Conservation (phyloP, 1,140 invertebrate species). For the Papilio helenus region DNA sequence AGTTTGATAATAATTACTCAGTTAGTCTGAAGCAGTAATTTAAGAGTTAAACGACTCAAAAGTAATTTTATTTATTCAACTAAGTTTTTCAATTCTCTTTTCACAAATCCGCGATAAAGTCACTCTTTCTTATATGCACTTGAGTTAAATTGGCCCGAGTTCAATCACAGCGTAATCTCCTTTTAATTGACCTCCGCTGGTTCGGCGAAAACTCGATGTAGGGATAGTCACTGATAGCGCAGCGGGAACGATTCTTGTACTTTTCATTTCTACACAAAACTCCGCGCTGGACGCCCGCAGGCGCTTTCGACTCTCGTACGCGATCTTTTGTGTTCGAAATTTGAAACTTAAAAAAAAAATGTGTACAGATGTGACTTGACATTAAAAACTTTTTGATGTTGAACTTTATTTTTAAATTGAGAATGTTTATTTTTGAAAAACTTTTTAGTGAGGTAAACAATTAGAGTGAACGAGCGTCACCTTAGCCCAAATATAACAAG, state of each 20-base stretch:
- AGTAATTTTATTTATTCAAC: neutral
- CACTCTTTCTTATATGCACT: conserved; percentile 3
- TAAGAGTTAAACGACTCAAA: neutral
- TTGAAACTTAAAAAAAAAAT: conserved; percentile 23
- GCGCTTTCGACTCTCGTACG: conserved; percentile 6
- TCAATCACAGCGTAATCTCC: conserved; percentile 27
- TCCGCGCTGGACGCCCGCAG: conserved; percentile 14
- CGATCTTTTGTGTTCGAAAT: conserved; percentile 14
- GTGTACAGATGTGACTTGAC: neutral
- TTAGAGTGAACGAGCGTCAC: conserved; percentile 6
- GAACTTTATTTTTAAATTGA: neutral
- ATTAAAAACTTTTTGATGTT: neutral
- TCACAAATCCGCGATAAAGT: neutral
- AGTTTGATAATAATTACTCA: too few relatives aligned
- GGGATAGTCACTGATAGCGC: conserved; percentile 27
- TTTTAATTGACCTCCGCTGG: conserved; percentile 24
- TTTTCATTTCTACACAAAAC: conserved; percentile 33
- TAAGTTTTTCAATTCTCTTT: neutral
- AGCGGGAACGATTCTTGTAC: conserved; percentile 25
- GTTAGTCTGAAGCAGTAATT: neutral
- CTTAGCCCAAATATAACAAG: conserved; percentile 11
- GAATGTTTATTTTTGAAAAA: conserved; percentile 3
- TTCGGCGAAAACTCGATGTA: conserved; percentile 20
- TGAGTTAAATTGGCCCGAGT: conserved; percentile 14
- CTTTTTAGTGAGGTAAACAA: conserved; percentile 3